Base-by-base conservation (phyloP, 2,113 vertebrate genomes). In the Naja naja region DNA sequence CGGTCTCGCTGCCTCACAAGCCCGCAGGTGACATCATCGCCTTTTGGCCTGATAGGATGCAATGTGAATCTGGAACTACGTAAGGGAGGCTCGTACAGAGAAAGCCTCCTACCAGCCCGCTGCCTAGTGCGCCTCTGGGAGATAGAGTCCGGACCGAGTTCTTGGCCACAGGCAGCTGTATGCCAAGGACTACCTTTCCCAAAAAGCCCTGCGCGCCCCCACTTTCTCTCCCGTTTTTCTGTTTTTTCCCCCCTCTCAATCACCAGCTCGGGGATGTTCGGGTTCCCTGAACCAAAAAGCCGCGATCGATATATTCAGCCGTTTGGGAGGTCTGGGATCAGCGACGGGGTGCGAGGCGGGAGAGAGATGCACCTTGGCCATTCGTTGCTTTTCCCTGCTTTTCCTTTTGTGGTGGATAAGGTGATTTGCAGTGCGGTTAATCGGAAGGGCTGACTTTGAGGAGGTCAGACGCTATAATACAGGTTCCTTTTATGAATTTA, bases 11-110 rank as follows among this genome's bases (percentile, higher is more conserved):
- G 95, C 94, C 97, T 90, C 94, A 94, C 97, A 93, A 95, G 96
- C 94, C 92, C 95, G 96, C 97, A 97, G 97, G 97, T 98, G 98
- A 98, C 98, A 98, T 98, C 98, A 98, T 96, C 93, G 95, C 93
- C 93, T 94, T 95, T 89, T 90, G 85, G 89, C 95, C 96, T 92
- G 91, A 96, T 96, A 96, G 95, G 96, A 47, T 90, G 94, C 93
- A 93, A 94, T 64, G 94, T 85, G 87, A 92, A 47, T 45, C 88
- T 74, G 88, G 6, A 18, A 95, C 74, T 95, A 95, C 96, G 96
- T 97, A 96, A 97, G 96, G 92, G 92, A 94, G 91, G 30, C 23
- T n/a, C 52, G 39, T 39, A 43, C 64, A 14, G 52, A 43, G 43
- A 25, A 74, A 88, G 87, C 91, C 86, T 39, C 74, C 74, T 81